Base-by-base conservation (phyloP, 2,797 vertebrate species). In the Ataeniobius toweri region DNA sequence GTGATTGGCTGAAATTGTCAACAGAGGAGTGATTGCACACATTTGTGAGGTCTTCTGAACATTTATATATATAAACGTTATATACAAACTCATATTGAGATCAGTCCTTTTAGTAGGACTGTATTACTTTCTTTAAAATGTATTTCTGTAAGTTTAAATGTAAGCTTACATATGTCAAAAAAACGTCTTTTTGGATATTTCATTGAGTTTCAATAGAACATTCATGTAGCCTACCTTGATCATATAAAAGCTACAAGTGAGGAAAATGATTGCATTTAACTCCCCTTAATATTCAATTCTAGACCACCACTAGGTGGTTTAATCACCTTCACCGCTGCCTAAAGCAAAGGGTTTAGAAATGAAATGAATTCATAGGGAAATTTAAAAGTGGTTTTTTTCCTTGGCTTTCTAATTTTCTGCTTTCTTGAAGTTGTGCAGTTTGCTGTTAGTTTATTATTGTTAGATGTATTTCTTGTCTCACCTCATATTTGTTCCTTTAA, bases 1-100 rank as follows among this genome's bases (percentile, higher is more conserved):
- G 81, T 63, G 67, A 93, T 95, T 94, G 92, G 92, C 82, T 90
- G 80, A 85, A 73, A 67, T 48, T 88, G 84, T 83, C 91, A 73
- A 93, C 77, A 74, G 0, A 65, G 79, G 8, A 73, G 61, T 44
- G 53, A 81, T 71, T 63, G 18, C 63, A 68, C 71, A 77, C 71
- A 65, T 79, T 70, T 24, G 7, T 86, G 53, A 75, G 46, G 69
- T 88, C 75, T 74, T 58, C 1, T 44, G 41, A 67, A 22, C 77
- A 68, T 78, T 73, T 50, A 39, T 3, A 75, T 1, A 31, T 44
- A 67, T 36, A 36, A 3, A 36, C 48, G 41, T 28, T 73, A 53
- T 74, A 77, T 75, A 58, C 18, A 71, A 63, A 71, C 16, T 82
- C 6, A 77, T 36, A 50, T 74, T n/a, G 5, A 3, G 74, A 71